Base-by-base conservation (phyloP, 2,797 vertebrate species). In the Trachops cirrhosus region DNA sequence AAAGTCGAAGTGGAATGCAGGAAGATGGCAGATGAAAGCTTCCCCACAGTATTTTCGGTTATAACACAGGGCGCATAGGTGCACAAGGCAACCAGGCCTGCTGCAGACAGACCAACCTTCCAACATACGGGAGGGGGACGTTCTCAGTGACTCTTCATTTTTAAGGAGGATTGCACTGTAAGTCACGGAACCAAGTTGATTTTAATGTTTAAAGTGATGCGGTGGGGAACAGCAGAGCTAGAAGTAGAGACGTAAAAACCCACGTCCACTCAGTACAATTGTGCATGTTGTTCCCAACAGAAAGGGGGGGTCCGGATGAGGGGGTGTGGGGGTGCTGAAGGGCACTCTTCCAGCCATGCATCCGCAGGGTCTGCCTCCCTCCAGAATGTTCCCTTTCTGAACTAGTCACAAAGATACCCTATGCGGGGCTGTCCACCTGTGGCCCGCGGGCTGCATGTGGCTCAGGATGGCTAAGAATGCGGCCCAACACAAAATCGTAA, bases 311-410 rank as follows among this genome's bases (percentile, higher is more conserved):
- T 34, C 57, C 5, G n/a, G 26, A 18, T 50, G 11, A 80, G 46
- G 15, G 12, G 12, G 19, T 6, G 3, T 1, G 0, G 26, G 39
- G 24, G 6, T 4, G 24, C 15, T 44, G 19, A 68, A 62, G 77
- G 12, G 9, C 1, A n/a, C 3, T 16, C 21, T 68, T 54, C 11
- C 1, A 24, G 18, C n/a, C 26, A 14, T 0, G 7, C 0, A 8
- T 14, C 44, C 1, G 0, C 1, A 1, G 4, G 34, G 10, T 22
- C 24, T 10, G 26, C 48, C 59, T 70, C 19, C 26, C 11, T 41
- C 39, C 0, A 11, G 46, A 15, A 19, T 11, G 2, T 41, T 77
- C 59, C 41, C 21, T 52, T 57, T 32, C 15, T 67, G n/a, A 10
- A 0, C 41, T 32, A 26, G 16, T 93, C 50, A 71, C 50, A 89